phyloP scores from a whole-genome alignment of 2,888 invertebrate genomes.

The Busseola fusca region DNA sequence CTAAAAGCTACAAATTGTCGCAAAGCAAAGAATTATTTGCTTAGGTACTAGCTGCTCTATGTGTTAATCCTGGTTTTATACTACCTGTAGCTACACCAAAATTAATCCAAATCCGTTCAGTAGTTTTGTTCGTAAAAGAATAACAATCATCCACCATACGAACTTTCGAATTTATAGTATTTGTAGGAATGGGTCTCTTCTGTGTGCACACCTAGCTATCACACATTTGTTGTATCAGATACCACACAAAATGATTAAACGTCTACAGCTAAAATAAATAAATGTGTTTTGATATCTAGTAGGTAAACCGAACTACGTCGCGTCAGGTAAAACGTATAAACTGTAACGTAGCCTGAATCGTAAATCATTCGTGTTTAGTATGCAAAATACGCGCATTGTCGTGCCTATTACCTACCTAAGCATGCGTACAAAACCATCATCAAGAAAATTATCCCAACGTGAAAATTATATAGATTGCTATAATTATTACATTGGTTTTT shows the following conservation, averaged over 20 bases:
- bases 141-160: too few relatives aligned
- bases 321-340: conserved; percentile 23
- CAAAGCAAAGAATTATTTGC: too few relatives aligned
- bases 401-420: too few relatives aligned
- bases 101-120: too few relatives aligned
- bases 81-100: too few relatives aligned
- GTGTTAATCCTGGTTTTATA: too few relatives aligned
- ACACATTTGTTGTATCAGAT: conserved; percentile 1
- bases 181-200: too few relatives aligned
- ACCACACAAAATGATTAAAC: background rate
- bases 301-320: conserved; percentile 2
- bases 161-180: too few relatives aligned
- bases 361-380: conserved; percentile 52
- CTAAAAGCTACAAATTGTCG: background rate
- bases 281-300: conserved; percentile 30
- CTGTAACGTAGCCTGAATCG: conserved; percentile 9
- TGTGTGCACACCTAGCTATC: background rate
- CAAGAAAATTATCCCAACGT: background rate
- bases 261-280: conserved; percentile 20
- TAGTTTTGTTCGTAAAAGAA: too few relatives aligned
- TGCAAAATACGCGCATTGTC: too few relatives aligned
- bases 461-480: background rate
- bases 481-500: background rate
- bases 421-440: conserved; percentile 24
- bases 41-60: too few relatives aligned